phyloP scores from a whole-genome alignment of 2,888 invertebrate species.

The Globia sparganii region DNA sequence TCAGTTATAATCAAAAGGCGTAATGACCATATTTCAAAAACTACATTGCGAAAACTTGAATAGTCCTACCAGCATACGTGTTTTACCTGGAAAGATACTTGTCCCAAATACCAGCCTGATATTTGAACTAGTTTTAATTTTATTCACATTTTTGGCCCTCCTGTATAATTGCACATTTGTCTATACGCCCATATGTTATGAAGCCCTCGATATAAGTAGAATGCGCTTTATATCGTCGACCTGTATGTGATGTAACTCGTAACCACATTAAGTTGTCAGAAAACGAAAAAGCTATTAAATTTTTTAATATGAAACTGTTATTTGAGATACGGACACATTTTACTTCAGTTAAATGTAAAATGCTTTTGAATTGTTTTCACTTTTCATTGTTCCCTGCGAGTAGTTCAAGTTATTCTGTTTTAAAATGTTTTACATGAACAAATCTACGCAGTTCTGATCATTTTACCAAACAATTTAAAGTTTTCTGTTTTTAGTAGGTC shows the following conservation, averaged over 20 bases:
- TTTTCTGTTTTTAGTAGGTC: not conserved
- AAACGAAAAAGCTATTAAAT: conserved; percentile 31
- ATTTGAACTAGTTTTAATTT: too few relatives aligned
- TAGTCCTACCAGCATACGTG: too few relatives aligned
- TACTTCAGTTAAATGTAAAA: conserved; percentile 9
- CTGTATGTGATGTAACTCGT: conserved; percentile 34
- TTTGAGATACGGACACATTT: conserved; percentile 38
- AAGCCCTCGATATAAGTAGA: not conserved
- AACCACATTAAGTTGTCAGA: conserved; percentile 41
- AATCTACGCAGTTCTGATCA: not conserved
- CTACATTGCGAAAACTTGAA: too few relatives aligned
- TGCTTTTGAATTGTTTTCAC: conserved; percentile 4
- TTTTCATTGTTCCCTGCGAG: not conserved
- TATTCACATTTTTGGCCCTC: too few relatives aligned
- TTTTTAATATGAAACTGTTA: conserved; percentile 38
- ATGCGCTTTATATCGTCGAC: conserved; percentile 19
- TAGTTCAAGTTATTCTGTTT: not conserved
- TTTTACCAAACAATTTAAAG: not conserved
- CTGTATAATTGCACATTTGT: too few relatives aligned
- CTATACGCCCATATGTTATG: too few relatives aligned
- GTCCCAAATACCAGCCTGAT: too few relatives aligned
- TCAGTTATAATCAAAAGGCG: too few relatives aligned
- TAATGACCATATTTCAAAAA: too few relatives aligned
- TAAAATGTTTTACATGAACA: not conserved
- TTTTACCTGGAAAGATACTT: too few relatives aligned